Evolutionary conservation across 2,797 vertebrate species (phyloP).

Genomic region (Borostomias antarcticus): DNA sequence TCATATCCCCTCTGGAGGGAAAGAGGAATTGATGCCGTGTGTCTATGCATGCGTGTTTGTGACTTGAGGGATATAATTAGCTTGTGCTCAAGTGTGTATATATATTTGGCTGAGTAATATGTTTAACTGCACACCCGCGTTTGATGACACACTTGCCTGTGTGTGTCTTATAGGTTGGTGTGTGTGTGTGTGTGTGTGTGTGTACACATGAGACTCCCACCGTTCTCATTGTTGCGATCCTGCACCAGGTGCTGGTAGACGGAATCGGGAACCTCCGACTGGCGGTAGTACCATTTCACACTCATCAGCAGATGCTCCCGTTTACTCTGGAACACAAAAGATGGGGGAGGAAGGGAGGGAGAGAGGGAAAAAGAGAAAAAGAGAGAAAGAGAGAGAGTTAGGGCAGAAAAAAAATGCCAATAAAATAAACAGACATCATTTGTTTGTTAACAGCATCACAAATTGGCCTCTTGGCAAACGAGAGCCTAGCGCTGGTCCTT

Average conservation of each 20-base stretch:
- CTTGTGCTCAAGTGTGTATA: conserved; percentile 12
- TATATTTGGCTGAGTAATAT: neutral
- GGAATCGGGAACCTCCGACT: conserved; percentile 98
- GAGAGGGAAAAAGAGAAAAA: conserved; percentile 42
- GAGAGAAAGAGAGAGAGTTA: conserved; percentile 32
- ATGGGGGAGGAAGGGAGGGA: conserved; percentile 38
- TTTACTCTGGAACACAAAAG: conserved; percentile 91
- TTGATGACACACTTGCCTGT: conserved; percentile 6
- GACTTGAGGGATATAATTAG: conserved; percentile 9
- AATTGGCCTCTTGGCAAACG: conserved; percentile 67
- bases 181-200: conserved; percentile 16
- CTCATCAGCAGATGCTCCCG: conserved; percentile 99
- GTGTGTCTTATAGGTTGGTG: neutral
- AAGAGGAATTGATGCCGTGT: conserved; percentile 21
- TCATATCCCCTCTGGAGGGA: conserved; percentile 37
- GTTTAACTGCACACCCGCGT: conserved; percentile 29
- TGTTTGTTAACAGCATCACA: conserved; percentile 70
- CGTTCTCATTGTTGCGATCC: conserved; percentile 98
- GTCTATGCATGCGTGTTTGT: conserved; percentile 20
- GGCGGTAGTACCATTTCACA: conserved; percentile 99
- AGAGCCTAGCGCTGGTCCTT: conserved; percentile 49
- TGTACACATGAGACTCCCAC: conserved; percentile 67
- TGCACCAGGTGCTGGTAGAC: conserved; percentile 99
- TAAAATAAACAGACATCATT: conserved; percentile 66
- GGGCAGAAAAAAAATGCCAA: conserved; percentile 33